Conservation (phyloP, 1,140 invertebrate genomes). For the Dreissena rostriformis region DNA sequence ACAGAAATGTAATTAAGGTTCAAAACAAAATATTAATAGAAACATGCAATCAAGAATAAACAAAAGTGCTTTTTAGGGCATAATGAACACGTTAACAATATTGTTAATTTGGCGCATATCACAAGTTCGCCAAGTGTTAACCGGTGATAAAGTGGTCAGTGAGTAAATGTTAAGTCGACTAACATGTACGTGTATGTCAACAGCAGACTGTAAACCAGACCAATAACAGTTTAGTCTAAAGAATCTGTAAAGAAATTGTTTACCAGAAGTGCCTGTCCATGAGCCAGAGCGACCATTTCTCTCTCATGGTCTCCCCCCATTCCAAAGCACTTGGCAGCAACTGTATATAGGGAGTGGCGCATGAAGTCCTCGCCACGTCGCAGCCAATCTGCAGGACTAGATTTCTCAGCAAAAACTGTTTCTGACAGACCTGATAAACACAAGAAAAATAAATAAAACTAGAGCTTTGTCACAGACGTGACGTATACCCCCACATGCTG, state of each 20-base stretch:
- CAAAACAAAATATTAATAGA: too few species aligned
- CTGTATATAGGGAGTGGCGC: conserved; percentile 68
- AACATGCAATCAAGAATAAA: neutral
- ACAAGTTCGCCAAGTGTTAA: neutral
- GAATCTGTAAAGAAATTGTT: neutral
- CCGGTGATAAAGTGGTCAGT: neutral
- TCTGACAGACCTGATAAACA: conserved; percentile 51
- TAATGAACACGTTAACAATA: neutral
- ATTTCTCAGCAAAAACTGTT: conserved; percentile 74
- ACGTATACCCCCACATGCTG: too few species aligned
- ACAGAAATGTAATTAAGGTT: too few species aligned
- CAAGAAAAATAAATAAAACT: conserved; percentile 63
- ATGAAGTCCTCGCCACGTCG: conserved; percentile 74
- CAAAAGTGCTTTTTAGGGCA: neutral
- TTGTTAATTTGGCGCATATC: too few species aligned
- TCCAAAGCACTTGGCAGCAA: conserved; percentile 76
- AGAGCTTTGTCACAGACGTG: too few species aligned
- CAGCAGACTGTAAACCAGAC: neutral
- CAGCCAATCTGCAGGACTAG: conserved; percentile 71
- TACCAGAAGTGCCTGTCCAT: conserved; percentile 66
- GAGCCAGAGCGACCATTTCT: conserved; percentile 71
- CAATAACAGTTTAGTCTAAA: neutral
- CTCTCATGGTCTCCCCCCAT: conserved; percentile 60
- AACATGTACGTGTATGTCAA: neutral
- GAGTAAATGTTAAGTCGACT: neutral